These are phyloP conservation scores for Hystrix brachyura DNA, from an alignment of 2,113 vertebrate species.

Conservation along the genomic window DNA sequence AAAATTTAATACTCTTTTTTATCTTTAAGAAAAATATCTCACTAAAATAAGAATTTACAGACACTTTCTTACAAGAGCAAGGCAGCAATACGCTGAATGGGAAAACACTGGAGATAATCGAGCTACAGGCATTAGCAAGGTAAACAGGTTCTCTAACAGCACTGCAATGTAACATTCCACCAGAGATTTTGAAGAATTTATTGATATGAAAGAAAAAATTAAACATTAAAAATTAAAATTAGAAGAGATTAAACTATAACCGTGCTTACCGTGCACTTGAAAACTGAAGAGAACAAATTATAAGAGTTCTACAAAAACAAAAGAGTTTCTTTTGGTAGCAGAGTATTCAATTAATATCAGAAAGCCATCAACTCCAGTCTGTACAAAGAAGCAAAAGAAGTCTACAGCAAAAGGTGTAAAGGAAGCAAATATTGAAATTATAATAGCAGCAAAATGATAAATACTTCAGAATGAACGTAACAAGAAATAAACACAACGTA, in stretches of 20 bases:
- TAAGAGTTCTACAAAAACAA: constrained; percentile 19
- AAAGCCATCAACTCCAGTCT: not conserved
- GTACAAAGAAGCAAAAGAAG: not conserved
- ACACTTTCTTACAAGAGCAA: not conserved
- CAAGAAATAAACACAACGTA: not conserved
- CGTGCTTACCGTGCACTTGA: not conserved
- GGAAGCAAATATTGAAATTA: not conserved
- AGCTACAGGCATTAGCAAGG: not conserved
- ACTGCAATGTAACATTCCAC: not conserved
- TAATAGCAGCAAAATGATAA: not conserved
- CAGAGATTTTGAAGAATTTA: not conserved
- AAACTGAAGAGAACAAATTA: constrained; percentile 20
- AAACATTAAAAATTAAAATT: constrained; percentile 44
- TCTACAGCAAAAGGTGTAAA: not conserved
- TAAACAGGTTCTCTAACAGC: not conserved
- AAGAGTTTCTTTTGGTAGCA: not conserved
- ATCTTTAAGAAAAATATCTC: not conserved
- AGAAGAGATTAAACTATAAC: not conserved
- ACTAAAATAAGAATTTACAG: not conserved
- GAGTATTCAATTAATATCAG: not conserved
- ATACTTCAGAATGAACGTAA: not conserved
- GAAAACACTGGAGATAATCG: not conserved
- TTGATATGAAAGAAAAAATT: constrained; percentile 30
- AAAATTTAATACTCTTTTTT: constrained; percentile 9
- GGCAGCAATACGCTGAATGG: not conserved